Conservation (phyloP, 2,113 vertebrate species). For the Dissostichus mawsoni region DNA sequence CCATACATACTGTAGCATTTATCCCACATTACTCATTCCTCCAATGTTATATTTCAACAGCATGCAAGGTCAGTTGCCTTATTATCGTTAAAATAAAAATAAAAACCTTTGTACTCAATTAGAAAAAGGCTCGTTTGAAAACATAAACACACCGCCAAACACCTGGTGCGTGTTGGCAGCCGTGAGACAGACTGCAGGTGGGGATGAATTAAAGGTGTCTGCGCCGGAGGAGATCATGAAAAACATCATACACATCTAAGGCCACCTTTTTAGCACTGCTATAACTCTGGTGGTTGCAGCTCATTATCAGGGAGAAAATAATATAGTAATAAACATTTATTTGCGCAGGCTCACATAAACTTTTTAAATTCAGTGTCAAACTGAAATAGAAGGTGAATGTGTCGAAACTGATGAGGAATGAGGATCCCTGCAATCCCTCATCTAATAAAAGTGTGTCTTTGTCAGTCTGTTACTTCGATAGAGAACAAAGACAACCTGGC, state of each 20-base stretch:
- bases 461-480: constrained; percentile 13
- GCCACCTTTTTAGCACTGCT: constrained; percentile 46
- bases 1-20: constrained; percentile 7
- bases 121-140: constrained; percentile 65
- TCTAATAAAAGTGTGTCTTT: constrained; percentile 16
- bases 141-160: constrained; percentile 57
- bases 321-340: not conserved
- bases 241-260: constrained; percentile 64
- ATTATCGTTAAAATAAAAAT: constrained; percentile 60
- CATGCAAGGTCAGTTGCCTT: constrained; percentile 64
- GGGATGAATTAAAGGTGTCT: constrained; percentile 66
- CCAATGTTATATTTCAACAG: constrained; percentile 52
- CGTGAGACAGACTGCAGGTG: constrained; percentile 60
- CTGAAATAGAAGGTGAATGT: constrained; percentile 28
- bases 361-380: constrained; percentile 12
- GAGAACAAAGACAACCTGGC: not conserved
- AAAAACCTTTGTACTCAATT: constrained; percentile 62
- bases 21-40: constrained; percentile 11
- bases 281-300: constrained; percentile 54
- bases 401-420: not conserved
- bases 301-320: constrained; percentile 19
- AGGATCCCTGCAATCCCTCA: constrained; percentile 5
- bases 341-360: not conserved
- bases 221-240: constrained; percentile 69
- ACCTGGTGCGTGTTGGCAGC: constrained; percentile 67